These are phyloP conservation scores for Pelecanus crispus DNA, from an alignment of 2,113 vertebrate genomes.

Conservation along the genomic window DNA sequence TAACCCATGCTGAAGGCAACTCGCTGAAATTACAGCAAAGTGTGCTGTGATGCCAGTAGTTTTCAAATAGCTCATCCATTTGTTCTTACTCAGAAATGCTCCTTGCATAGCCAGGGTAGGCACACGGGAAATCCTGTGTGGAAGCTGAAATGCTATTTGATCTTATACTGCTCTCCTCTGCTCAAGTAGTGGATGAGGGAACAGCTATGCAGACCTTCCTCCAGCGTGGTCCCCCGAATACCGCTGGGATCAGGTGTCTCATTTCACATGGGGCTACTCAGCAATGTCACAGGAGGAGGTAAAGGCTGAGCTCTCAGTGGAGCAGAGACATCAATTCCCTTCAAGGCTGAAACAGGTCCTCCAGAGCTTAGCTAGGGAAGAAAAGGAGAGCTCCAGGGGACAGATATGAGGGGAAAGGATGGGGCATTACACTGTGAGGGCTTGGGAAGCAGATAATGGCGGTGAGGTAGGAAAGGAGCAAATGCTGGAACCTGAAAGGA, in stretches of 20 bases:
- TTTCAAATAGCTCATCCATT: background rate
- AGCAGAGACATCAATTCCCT: background rate
- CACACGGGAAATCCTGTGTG: accelerated
- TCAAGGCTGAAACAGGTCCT: background rate
- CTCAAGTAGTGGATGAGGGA: background rate
- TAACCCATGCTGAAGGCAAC: background rate
- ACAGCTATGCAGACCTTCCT: background rate
- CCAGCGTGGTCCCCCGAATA: background rate
- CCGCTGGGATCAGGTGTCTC: background rate
- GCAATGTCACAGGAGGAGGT: background rate
- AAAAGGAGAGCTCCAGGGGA: background rate
- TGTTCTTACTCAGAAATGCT: background rate
- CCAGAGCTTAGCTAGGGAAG: background rate
- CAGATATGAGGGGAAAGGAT: background rate
- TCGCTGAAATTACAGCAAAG: background rate
- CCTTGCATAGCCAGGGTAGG: background rate
- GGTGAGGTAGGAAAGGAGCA: background rate
- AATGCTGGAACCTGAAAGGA: background rate
- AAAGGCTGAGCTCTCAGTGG: background rate
- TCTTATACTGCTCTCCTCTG: background rate
- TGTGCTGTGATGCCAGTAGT: background rate
- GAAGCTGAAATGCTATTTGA: background rate
- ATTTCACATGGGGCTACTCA: background rate
- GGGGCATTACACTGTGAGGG: background rate
- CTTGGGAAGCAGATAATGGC: background rate